Conservation (phyloP, 2,797 vertebrate species). For the Cichlasoma orientale region DNA sequence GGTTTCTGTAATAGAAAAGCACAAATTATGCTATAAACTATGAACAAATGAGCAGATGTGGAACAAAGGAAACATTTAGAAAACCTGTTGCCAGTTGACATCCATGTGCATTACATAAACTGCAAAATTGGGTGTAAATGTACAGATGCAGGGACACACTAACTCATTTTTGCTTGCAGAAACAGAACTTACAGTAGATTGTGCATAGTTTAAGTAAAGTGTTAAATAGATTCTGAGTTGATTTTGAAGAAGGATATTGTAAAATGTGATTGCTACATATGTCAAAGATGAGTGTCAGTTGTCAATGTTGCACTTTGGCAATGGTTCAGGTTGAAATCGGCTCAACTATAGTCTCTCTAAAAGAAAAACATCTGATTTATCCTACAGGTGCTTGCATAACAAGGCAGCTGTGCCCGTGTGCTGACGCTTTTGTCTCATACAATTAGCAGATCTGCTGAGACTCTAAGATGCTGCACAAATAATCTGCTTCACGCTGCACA, state of each 20-base stretch:
- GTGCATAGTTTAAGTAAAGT: neutral
- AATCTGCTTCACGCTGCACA: conserved; percentile 11
- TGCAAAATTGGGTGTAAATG: neutral
- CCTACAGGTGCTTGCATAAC: conserved; percentile 3
- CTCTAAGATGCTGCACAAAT: conserved; percentile 1
- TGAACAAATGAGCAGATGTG: neutral
- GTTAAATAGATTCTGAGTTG: neutral
- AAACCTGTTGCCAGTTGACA: neutral
- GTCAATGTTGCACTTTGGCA: neutral
- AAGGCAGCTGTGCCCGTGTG: neutral
- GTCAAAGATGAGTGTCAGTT: neutral
- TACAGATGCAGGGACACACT: neutral
- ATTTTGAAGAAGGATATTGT: neutral
- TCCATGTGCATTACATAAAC: neutral
- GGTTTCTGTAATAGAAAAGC: neutral
- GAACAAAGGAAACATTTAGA: neutral
- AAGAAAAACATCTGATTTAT: neutral
- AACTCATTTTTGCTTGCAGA: neutral
- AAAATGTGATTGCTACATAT: neutral
- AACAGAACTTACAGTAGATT: neutral
- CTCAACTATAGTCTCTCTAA: neutral
- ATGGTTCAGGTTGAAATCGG: neutral
- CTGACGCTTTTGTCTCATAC: neutral
- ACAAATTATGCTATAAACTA: neutral
- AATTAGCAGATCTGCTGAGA: neutral